These are phyloP conservation scores for Pemphredon lugubris DNA, from an alignment of 2,888 invertebrate genomes.

Conservation along the genomic window DNA sequence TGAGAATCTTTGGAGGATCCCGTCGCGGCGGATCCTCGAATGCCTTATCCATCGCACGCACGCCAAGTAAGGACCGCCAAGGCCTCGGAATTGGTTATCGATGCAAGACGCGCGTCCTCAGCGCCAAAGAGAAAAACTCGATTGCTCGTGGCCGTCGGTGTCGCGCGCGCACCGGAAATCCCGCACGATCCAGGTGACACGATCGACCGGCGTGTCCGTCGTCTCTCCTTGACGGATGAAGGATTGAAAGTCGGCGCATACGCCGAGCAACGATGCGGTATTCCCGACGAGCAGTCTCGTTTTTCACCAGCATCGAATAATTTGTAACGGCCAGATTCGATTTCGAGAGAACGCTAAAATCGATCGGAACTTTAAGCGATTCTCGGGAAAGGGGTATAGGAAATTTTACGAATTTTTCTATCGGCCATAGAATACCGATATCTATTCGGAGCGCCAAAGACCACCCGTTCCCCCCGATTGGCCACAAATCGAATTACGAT, in stretches of 20 bases:
- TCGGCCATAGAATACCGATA: too few species aligned
- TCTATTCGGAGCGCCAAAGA: too few species aligned
- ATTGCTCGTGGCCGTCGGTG: conserved; percentile 47
- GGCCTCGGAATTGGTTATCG: conserved; percentile 56
- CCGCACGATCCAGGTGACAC: conserved; percentile 54
- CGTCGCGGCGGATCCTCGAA: conserved; percentile 49
- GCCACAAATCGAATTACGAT: conserved; percentile 56
- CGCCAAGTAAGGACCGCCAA: conserved; percentile 43
- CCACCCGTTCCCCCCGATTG: too few species aligned
- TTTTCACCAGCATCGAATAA: too few species aligned
- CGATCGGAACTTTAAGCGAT: too few species aligned
- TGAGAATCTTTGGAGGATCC: conserved; percentile 36
- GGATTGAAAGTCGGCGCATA: too few species aligned
- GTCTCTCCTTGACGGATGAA: conserved; percentile 23
- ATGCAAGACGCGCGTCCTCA: conserved; percentile 58
- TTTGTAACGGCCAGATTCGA: too few species aligned
- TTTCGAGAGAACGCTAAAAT: too few species aligned
- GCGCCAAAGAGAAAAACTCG: conserved; percentile 62
- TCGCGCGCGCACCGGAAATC: conserved; percentile 60
- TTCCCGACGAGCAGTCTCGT: too few species aligned
- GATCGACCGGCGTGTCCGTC: conserved; percentile 20
- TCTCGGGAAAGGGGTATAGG: too few species aligned
- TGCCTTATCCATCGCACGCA: conserved; percentile 38
- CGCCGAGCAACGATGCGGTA: too few species aligned
- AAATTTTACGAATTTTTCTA: too few species aligned